A percentile compares a stretch with the other conserved stretches of the same genome.
Conservation (phyloP, 2,113 vertebrate genomes). For the Petaurus breviceps region DNA sequence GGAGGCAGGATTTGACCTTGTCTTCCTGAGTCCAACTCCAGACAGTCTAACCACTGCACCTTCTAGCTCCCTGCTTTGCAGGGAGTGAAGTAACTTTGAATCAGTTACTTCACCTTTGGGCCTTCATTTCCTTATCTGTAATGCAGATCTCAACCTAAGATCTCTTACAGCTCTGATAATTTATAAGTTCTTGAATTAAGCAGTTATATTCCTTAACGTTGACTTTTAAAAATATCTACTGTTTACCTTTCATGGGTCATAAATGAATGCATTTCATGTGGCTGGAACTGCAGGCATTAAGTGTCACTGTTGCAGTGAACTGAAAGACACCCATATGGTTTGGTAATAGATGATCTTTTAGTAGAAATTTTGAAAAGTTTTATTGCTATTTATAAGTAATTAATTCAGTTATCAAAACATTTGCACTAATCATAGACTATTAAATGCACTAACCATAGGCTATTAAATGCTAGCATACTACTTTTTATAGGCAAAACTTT, state of each 20-base stretch:
- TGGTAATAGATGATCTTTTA: neutral
- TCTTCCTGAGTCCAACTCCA: neutral
- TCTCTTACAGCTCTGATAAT: neutral
- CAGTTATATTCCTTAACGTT: neutral
- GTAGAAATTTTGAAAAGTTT: neutral
- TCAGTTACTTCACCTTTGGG: neutral
- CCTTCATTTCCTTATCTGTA: neutral
- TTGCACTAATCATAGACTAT: neutral
- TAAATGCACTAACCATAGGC: neutral
- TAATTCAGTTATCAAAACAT: neutral
- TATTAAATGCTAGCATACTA: neutral
- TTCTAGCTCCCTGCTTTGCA: neutral
- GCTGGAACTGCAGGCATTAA: neutral
- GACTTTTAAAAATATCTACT: neutral
- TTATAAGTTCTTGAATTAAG: neutral
- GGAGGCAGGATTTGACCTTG: too few species aligned
- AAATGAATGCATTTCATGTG: neutral
- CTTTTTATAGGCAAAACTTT: conserved; percentile 15
- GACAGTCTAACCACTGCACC: neutral
- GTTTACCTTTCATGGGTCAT: neutral
- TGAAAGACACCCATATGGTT: neutral
- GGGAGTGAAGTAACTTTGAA: too few species aligned
- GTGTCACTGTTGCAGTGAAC: neutral
- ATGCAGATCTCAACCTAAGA: neutral
- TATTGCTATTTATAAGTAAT: neutral